Percentiles rank a stretch among this genome's conserved stretches.
phyloP scores from a whole-genome alignment of 2,797 vertebrate species.

The Paguma larvata region DNA sequence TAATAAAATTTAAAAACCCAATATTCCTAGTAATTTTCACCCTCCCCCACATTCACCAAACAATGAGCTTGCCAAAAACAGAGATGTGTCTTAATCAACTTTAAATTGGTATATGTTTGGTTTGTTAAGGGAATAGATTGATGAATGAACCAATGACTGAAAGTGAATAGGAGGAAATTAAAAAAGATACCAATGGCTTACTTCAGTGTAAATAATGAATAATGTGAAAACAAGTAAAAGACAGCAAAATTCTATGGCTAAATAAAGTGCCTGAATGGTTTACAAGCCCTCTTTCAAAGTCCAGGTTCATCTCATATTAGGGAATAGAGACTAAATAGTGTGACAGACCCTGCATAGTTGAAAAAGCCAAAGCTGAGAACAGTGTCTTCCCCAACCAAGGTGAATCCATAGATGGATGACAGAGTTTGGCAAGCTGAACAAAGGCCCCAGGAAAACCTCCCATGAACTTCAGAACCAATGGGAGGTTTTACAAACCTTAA shows the following conservation, averaged over 20 bases:
- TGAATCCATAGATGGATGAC: neutral
- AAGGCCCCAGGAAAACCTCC: constrained; percentile 39
- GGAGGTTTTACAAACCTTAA: constrained; percentile 21
- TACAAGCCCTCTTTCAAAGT: constrained; percentile 56
- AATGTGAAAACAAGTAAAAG: constrained; percentile 18
- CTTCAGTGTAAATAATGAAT: constrained; percentile 1
- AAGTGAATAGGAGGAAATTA: constrained; percentile 13
- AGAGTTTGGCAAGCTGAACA: constrained; percentile 41
- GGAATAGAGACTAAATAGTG: constrained; percentile 14
- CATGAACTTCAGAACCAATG: neutral
- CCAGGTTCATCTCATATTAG: constrained; percentile 23
- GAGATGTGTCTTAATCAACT: constrained; percentile 4
- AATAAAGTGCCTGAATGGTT: neutral
- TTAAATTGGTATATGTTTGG: neutral
- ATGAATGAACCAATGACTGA: constrained; percentile 27
- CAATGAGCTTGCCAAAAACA: neutral
- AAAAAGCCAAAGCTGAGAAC: constrained; percentile 54
- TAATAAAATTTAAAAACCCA: neutral
- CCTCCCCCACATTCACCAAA: neutral
- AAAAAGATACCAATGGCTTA: constrained; percentile 11
- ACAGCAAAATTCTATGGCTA: constrained; percentile 26
- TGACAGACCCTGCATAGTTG: neutral
- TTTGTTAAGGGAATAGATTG: constrained; percentile 12
- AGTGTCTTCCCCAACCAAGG: neutral
- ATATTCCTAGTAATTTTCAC: neutral